A percentile compares a stretch with the other conserved stretches of the same genome.
Conservation (phyloP, 2,113 vertebrate genomes). For the Ptilorrhoa leucosticta region DNA sequence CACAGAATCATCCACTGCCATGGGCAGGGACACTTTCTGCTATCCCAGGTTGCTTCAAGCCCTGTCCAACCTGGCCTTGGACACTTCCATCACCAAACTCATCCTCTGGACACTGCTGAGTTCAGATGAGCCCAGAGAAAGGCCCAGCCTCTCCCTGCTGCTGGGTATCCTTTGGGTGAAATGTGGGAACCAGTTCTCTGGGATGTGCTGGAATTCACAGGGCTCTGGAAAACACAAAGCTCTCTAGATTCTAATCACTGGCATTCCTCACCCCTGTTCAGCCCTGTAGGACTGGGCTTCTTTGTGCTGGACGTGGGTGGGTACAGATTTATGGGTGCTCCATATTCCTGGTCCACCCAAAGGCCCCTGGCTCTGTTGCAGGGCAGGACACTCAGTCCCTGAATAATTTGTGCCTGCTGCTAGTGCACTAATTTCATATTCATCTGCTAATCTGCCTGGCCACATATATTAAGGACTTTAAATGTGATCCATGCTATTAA, state of each 20-base stretch:
- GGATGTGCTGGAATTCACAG: neutral
- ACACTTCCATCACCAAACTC: neutral
- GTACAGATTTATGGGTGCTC: neutral
- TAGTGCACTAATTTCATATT: neutral
- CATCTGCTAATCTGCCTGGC: neutral
- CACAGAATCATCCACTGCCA: neutral
- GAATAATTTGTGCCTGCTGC: neutral
- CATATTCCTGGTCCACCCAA: neutral
- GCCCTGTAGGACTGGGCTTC: neutral
- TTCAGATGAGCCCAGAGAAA: neutral
- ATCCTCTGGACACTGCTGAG: neutral
- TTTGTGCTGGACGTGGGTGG: neutral
- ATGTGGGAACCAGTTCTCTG: neutral
- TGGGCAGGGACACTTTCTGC: neutral
- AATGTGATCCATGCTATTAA: constrained; percentile 1
- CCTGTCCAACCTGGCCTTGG: neutral
- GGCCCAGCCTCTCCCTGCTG: neutral
- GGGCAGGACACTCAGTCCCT: neutral
- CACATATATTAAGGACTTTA: neutral
- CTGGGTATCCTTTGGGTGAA: neutral
- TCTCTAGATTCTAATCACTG: neutral
- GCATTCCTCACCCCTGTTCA: neutral
- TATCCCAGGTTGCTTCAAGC: neutral
- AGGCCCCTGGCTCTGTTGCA: neutral
- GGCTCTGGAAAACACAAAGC: neutral